Evolutionary conservation across 2,797 vertebrate species (phyloP).

Genomic region (Onychomys torridus): DNA sequence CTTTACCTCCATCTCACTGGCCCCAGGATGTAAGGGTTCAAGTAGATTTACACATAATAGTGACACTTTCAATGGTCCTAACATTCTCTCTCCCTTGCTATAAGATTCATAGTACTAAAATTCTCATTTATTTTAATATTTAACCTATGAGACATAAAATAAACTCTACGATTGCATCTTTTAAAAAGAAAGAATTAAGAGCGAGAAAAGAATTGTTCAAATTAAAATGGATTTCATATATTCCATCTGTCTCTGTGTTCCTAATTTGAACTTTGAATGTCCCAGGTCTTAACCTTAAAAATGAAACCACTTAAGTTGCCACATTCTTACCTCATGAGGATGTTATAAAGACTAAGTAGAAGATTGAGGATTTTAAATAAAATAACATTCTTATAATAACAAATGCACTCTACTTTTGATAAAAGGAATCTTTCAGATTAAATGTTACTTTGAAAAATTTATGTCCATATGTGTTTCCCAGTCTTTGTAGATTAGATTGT

Average conservation of each 20-base stretch:
- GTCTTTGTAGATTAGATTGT: background rate
- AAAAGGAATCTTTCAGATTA: background rate
- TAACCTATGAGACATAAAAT: background rate
- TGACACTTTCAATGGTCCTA: background rate
- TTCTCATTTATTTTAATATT: background rate
- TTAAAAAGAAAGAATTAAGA: constrained; percentile 4
- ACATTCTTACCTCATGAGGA: background rate
- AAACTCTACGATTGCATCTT: background rate
- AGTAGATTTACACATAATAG: background rate
- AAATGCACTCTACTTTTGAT: background rate
- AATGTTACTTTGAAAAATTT: constrained; percentile 24
- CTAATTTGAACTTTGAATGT: background rate
- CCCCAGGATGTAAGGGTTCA: background rate
- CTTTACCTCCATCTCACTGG: background rate
- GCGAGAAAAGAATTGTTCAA: background rate
- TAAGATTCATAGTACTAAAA: background rate
- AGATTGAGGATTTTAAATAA: constrained; percentile 11
- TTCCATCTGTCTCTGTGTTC: background rate
- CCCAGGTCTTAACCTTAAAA: background rate
- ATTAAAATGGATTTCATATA: background rate
- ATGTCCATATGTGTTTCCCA: background rate
- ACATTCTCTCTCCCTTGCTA: background rate
- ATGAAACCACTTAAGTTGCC: constrained; percentile 25
- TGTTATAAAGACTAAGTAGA: background rate
- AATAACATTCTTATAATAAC: background rate